Conservation (phyloP, 2,113 vertebrate species). For the Addax nasomaculatus region DNA sequence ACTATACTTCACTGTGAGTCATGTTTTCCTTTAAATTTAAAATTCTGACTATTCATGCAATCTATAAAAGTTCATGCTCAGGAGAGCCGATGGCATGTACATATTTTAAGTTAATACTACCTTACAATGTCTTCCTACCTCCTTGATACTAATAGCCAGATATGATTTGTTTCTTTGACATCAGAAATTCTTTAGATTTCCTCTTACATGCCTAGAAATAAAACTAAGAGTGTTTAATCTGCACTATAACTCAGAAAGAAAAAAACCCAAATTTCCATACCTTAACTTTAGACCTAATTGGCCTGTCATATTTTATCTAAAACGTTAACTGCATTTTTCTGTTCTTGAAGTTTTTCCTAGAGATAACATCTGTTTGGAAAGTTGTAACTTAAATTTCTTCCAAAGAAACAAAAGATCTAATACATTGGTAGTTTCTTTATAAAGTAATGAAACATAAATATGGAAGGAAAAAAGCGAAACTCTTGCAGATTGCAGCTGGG, state of each 20-base stretch:
- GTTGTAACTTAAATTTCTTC: conserved; percentile 40
- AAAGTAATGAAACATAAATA: conserved; percentile 56
- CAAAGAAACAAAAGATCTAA: conserved; percentile 49
- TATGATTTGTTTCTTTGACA: background rate
- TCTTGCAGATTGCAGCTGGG: conserved; percentile 25
- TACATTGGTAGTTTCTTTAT: conserved; percentile 12
- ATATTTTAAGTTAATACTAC: background rate
- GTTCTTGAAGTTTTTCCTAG: conserved; percentile 44
- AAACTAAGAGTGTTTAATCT: background rate
- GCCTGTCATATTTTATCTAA: conserved; percentile 4
- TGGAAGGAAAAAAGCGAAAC: background rate
- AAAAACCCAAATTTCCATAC: background rate
- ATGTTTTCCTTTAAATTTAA: background rate
- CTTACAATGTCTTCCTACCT: background rate
- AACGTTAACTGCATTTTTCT: conserved; percentile 30
- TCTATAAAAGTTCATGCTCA: background rate
- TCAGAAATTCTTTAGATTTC: background rate
- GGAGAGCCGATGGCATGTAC: background rate
- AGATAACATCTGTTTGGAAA: conserved; percentile 33
- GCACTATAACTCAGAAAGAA: background rate
- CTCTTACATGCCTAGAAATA: conserved; percentile 38
- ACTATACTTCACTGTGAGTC: background rate
- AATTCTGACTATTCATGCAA: background rate
- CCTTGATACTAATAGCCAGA: background rate
- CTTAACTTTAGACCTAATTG: background rate